Conservation (phyloP, 1,140 invertebrate species). For the Macrotrachela quadricornifera region DNA sequence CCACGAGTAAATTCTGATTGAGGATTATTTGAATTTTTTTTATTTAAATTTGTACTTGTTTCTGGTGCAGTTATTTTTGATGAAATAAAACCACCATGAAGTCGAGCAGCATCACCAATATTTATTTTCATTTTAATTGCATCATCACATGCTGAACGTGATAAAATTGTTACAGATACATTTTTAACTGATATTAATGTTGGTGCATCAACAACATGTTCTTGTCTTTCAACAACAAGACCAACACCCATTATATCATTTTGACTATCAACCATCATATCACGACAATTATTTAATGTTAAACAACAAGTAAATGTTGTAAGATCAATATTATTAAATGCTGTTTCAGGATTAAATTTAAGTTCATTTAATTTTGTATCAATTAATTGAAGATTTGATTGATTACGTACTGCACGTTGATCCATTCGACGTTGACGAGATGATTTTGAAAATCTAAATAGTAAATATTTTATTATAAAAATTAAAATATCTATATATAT, state of each 20-base stretch:
- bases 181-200: slow-evolving; percentile 11
- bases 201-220: slow-evolving; percentile 14
- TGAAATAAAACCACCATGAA: slow-evolving; percentile 14
- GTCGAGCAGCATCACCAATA: slow-evolving; percentile 10
- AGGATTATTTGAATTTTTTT: no score
- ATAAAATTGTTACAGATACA: slow-evolving; percentile 13
- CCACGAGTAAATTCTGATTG: slow-evolving; percentile 9
- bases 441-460: slow-evolving; percentile 11
- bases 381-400: background rate
- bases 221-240: slow-evolving; percentile 12
- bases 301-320: no score
- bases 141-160: slow-evolving; percentile 12
- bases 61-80: slow-evolving; percentile 9
- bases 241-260: slow-evolving; percentile 14
- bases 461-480: background rate
- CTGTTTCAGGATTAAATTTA: background rate
- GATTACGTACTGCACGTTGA: slow-evolving; percentile 11
- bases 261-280: slow-evolving; percentile 9
- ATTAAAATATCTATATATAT: background rate
- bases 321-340: no score
- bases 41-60: no score
- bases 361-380: slow-evolving; percentile 6
- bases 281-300: background rate
- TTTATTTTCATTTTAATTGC: slow-evolving; percentile 14
- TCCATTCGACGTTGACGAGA: slow-evolving; percentile 13